Conservation (phyloP, 2,113 vertebrate species). For the Gila orcuttii region DNA sequence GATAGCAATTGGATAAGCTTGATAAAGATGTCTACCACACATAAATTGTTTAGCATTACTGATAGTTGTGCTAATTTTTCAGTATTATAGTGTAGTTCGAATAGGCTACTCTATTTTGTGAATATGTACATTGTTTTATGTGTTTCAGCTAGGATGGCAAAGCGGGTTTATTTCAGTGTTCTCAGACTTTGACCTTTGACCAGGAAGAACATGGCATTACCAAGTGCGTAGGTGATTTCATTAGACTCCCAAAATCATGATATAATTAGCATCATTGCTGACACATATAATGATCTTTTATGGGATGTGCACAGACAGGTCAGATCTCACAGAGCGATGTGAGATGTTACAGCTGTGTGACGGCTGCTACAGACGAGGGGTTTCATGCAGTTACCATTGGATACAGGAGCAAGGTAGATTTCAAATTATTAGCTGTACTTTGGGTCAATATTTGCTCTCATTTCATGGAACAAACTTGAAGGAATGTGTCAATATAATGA, state of each 20-base stretch:
- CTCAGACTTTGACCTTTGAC: neutral
- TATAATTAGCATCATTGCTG: neutral
- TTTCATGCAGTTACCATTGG: conserved; percentile 4
- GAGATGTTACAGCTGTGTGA: neutral
- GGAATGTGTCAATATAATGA: neutral
- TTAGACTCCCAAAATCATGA: neutral
- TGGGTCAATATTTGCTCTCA: conserved; percentile 22
- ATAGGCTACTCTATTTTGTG: neutral
- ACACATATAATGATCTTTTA: neutral
- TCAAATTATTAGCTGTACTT: conserved; percentile 1
- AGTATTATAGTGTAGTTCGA: neutral
- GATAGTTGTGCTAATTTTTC: neutral
- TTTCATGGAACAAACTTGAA: conserved; percentile 16
- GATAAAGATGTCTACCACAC: neutral
- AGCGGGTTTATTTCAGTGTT: neutral
- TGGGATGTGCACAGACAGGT: neutral
- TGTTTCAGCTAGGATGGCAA: neutral
- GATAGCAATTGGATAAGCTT: neutral
- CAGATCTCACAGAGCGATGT: neutral
- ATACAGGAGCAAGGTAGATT: conserved; percentile 18
- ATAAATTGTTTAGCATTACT: neutral
- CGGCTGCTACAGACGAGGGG: neutral
- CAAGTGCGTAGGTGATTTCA: neutral
- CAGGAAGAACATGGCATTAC: neutral
- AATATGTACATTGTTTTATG: neutral